Evolutionary conservation across 2,113 vertebrate genomes (phyloP), one percentile per base, ranked within the genome.

Genomic region (Pseudorasbora parva): DNA sequence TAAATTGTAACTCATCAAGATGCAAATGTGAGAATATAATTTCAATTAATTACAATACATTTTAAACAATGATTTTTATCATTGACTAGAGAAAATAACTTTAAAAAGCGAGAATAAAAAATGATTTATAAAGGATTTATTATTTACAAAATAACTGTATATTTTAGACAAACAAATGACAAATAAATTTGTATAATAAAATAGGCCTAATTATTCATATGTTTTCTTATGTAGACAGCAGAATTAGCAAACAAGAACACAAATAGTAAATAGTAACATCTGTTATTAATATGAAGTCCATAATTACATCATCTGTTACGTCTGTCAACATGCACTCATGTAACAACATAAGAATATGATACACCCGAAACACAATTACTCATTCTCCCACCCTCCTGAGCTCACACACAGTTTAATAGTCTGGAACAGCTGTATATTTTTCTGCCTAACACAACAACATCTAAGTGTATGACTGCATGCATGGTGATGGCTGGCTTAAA

Each of bases 271-370:
- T 17, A 17, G 30, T 37, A 33, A 66, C 30, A 66, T 66, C 30
- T 66, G 30, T 21, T 10, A 10, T 66, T 37, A 66, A 66, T 71
- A n/a, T 23, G 21, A 43, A 23, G n/a, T 71, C 37, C 37, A 71
- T 71, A 43, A 43, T 71, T 14, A 71, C 66, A 71, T 71, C 41
- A 71, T 45, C n/a, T 71, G 37, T 71, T 71, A 71, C 11, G 19
- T 43, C 66, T n/a, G 66, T 8, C 11, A 12, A 45, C 41, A 45
- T 43, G 68, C 12, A 71, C 37, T 71, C 41, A 23, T 6, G 9
- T 45, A 25, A 8, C 37, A 23, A 12, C 11, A 23, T 45, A 10
- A 23, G 10, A 71, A 37, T 21, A 68, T 15, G 41, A 14, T 71
- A 43, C 68, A 71, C 41, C 37, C 37, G 23, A 45, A 71, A 71